Percentiles rank a stretch among this genome's conserved stretches.
Evolutionary conservation across 1,140 invertebrate genomes (phyloP).

Genomic region (Drosophila sulfurigaster): DNA sequence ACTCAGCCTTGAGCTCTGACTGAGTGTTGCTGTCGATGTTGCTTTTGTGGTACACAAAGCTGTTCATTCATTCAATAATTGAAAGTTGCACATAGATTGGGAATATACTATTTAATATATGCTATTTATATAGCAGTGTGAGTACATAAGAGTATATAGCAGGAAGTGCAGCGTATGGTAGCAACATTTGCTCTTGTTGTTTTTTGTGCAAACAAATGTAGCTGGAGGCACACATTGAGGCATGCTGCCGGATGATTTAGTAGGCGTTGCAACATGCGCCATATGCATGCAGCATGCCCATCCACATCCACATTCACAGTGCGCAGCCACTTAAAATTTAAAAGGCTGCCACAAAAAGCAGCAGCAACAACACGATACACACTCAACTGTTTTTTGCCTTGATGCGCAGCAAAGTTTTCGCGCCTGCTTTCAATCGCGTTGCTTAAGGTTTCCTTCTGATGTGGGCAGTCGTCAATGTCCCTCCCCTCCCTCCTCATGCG

Average conservation of each 20-base stretch:
- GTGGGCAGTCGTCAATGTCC: conserved; percentile 38
- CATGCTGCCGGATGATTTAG: conserved; percentile 78
- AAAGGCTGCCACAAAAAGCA: conserved; percentile 55
- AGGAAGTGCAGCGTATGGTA: conserved; percentile 72
- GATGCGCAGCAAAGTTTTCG: conserved; percentile 55
- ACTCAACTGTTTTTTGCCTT: conserved; percentile 51
- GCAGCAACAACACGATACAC: conserved; percentile 41
- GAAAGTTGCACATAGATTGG: conserved; percentile 29
- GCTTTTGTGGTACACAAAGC: conserved; percentile 37
- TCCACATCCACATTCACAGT: conserved; percentile 53
- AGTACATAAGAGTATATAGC: conserved; percentile 29
- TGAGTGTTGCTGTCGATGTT: neutral
- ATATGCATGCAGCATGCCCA: conserved; percentile 78
- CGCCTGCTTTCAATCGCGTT: conserved; percentile 51
- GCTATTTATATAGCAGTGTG: conserved; percentile 1
- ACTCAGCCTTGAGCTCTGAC: conserved; percentile 27
- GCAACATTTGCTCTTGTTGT: conserved; percentile 57
- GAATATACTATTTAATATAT: conserved; percentile 4
- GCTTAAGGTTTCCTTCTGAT: conserved; percentile 37
- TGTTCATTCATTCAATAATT: conserved; percentile 51
- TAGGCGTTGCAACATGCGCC: conserved; percentile 80
- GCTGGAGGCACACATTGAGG: conserved; percentile 61
- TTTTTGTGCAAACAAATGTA: conserved; percentile 67
- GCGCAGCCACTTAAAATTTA: conserved; percentile 71
- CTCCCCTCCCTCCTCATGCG: neutral